These are phyloP conservation scores for Bellardia pandia DNA, from an alignment of 2,888 invertebrate species.

Conservation along the genomic window DNA sequence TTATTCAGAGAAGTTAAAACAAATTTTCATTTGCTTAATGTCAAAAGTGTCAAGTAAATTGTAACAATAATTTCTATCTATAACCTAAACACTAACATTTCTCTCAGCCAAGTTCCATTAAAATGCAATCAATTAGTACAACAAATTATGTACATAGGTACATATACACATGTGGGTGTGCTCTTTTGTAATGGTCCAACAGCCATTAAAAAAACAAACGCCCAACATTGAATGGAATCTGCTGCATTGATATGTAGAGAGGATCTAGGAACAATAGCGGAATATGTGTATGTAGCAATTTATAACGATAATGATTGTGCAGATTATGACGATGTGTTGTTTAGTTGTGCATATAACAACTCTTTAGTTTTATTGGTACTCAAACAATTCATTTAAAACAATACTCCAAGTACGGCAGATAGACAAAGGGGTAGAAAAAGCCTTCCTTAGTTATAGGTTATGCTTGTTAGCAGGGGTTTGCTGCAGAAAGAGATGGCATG, in stretches of 20 bases:
- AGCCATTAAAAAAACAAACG: constrained; percentile 40
- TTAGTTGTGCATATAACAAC: not conserved
- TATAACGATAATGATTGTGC: constrained; percentile 7
- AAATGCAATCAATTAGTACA: constrained; percentile 63
- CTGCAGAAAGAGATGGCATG: constrained; percentile 57
- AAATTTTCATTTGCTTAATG: not conserved
- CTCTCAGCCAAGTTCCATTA: constrained; percentile 13
- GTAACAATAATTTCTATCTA: too few relatives aligned
- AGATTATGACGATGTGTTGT: not conserved
- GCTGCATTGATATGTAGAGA: too few relatives aligned
- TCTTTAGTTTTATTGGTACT: constrained; percentile 28
- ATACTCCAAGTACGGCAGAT: constrained; percentile 18
- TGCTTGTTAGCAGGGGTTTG: too few relatives aligned
- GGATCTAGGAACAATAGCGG: constrained; percentile 8
- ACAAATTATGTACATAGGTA: not conserved
- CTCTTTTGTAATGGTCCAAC: constrained; percentile 44
- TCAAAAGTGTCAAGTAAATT: too few relatives aligned
- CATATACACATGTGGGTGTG: constrained; percentile 60
- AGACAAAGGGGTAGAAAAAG: not conserved
- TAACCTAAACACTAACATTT: not conserved
- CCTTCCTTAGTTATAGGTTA: not conserved
- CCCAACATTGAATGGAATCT: constrained; percentile 4
- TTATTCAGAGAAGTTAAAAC: too few relatives aligned
- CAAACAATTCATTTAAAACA: constrained; percentile 52
- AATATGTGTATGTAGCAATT: not conserved